Percentiles rank a stretch among this genome's conserved stretches.
phyloP scores from a whole-genome alignment of 2,797 vertebrate species.

The Falco columbarius region DNA sequence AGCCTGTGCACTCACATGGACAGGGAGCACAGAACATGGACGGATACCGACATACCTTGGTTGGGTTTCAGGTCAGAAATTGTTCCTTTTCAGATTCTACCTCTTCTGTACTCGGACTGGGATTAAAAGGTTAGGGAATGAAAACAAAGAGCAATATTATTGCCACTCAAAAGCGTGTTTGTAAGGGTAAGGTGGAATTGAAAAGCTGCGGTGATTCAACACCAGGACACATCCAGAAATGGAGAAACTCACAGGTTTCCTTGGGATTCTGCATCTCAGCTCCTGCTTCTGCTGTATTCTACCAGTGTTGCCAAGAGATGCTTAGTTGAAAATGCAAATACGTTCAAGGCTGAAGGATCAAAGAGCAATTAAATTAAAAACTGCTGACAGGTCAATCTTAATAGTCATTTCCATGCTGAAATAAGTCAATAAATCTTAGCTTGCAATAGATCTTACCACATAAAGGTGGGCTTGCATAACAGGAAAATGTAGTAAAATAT shows the following conservation, averaged over 20 bases:
- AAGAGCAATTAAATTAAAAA: slow-evolving; percentile 73
- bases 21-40: background rate
- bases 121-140: background rate
- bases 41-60: background rate
- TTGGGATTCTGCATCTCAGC: background rate
- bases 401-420: slow-evolving; percentile 64
- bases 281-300: background rate
- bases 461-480: slow-evolving; percentile 68
- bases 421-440: slow-evolving; percentile 63
- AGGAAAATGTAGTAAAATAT: slow-evolving; percentile 67
- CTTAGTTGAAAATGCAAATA: slow-evolving; percentile 69
- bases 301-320: slow-evolving; percentile 67
- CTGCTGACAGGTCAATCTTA: slow-evolving; percentile 71
- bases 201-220: background rate
- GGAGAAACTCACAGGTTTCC: background rate
- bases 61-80: background rate
- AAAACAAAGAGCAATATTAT: background rate
- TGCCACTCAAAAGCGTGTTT: background rate
- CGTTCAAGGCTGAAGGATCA: slow-evolving; percentile 66
- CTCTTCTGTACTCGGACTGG: background rate
- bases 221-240: background rate
- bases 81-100: background rate
- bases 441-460: slow-evolving; percentile 62
- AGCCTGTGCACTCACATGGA: background rate
- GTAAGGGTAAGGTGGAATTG: background rate